Conservation (phyloP, 2,797 vertebrate genomes). For the Leucoraja ocellata region DNA sequence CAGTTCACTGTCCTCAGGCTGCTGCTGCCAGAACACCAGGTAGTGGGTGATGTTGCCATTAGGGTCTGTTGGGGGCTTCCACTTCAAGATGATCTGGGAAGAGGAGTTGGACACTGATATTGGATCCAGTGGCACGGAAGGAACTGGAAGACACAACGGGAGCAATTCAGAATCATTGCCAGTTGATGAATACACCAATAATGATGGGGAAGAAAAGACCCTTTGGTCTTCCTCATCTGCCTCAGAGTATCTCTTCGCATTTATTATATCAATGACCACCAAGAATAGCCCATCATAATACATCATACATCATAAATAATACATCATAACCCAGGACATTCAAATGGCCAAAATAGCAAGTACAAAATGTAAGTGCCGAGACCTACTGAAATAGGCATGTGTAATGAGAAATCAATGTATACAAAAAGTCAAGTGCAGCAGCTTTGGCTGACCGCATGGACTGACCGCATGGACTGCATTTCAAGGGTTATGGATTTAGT, state of each 20-base stretch:
- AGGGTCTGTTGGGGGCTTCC: constrained; percentile 85
- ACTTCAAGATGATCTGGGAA: constrained; percentile 89
- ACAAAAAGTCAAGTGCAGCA: neutral
- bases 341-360: neutral
- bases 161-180: neutral
- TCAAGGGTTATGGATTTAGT: neutral
- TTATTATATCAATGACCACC: neutral
- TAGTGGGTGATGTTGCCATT: constrained; percentile 97
- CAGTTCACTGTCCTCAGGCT: constrained; percentile 79
- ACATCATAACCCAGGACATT: neutral
- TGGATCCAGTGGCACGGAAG: constrained; percentile 83
- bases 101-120: constrained; percentile 88
- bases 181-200: neutral
- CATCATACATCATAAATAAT: too few relatives aligned
- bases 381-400: neutral
- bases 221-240: neutral
- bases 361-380: neutral
- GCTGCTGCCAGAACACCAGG: constrained; percentile 79
- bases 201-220: neutral
- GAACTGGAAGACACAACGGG: constrained; percentile 59
- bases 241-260: neutral
- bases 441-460: neutral
- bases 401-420: neutral
- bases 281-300: neutral
- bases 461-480: neutral